Percentiles rank a stretch among this genome's conserved stretches.
Evolutionary conservation across 2,113 vertebrate species (phyloP).

Genomic region (Vidua chalybeata): DNA sequence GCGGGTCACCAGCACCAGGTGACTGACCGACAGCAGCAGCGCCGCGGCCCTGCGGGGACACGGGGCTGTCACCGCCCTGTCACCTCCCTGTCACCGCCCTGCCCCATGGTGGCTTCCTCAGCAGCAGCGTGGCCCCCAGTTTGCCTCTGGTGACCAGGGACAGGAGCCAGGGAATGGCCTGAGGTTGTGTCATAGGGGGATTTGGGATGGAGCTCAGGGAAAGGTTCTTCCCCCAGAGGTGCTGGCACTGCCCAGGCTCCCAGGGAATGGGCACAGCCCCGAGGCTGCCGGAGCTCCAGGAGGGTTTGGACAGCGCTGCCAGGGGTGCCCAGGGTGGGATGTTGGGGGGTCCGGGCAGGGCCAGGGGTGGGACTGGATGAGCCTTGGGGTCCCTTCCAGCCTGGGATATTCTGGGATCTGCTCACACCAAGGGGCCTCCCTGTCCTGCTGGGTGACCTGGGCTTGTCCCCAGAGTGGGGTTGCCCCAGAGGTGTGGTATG

Average conservation of each 20-base stretch:
- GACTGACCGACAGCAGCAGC: conserved; percentile 89
- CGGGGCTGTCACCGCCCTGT: too few relatives aligned
- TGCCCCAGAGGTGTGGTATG: not conserved
- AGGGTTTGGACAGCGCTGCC: accelerated
- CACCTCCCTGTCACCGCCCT: not conserved
- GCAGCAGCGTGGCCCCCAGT: not conserved
- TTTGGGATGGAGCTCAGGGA: not conserved
- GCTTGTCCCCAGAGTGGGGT: not conserved
- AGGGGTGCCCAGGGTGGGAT: not conserved
- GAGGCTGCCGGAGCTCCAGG: not conserved
- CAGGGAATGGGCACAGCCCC: not conserved
- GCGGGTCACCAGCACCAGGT: conserved; percentile 92
- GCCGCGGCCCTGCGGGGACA: conserved; percentile 82
- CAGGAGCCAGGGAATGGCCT: not conserved
- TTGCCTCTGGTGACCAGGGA: not conserved
- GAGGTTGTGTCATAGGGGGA: too few relatives aligned
- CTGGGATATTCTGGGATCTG: not conserved
- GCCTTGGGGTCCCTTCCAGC: not conserved
- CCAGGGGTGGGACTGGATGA: not conserved
- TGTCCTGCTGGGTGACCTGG: not conserved
- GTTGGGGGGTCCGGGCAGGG: not conserved
- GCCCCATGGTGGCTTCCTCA: not conserved
- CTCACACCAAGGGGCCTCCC: not conserved
- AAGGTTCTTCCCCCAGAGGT: not conserved
- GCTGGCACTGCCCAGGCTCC: not conserved